These are phyloP conservation scores for Invenusta paracnida DNA, from an alignment of 2,888 invertebrate genomes.

Conservation along the genomic window DNA sequence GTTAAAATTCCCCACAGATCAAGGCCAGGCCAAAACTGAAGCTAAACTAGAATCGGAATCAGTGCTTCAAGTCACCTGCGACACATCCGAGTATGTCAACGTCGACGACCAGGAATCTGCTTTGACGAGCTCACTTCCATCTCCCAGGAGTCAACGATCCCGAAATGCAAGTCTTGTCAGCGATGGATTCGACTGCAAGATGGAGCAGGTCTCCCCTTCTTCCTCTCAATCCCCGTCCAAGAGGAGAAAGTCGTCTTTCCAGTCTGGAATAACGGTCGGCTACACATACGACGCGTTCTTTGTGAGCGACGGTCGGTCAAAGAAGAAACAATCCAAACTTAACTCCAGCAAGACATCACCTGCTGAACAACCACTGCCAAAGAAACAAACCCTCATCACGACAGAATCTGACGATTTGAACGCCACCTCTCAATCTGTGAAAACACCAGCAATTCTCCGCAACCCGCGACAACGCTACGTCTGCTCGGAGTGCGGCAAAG, in stretches of 20 bases:
- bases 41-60: background rate
- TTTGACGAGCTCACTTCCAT: background rate
- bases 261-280: conserved; percentile 55
- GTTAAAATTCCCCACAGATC: too few relatives aligned
- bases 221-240: background rate
- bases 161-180: background rate
- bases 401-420: too few relatives aligned
- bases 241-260: conserved; percentile 40
- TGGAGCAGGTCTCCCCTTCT: background rate
- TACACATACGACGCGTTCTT: conserved; percentile 65
- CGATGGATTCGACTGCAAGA: conserved; percentile 1
- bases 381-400: background rate
- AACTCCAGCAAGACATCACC: background rate
- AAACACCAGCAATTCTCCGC: too few relatives aligned
- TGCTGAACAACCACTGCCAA: background rate
- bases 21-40: background rate
- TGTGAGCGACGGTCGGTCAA: conserved; percentile 67
- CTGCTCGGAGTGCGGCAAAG: conserved; percentile 82
- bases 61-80: background rate
- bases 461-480: conserved; percentile 64
- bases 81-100: background rate
- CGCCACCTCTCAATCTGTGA: too few relatives aligned
- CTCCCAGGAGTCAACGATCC: background rate
- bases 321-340: conserved; percentile 48
- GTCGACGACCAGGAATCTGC: background rate